Conservation (phyloP, 2,113 vertebrate genomes). For the Labeo catla region DNA sequence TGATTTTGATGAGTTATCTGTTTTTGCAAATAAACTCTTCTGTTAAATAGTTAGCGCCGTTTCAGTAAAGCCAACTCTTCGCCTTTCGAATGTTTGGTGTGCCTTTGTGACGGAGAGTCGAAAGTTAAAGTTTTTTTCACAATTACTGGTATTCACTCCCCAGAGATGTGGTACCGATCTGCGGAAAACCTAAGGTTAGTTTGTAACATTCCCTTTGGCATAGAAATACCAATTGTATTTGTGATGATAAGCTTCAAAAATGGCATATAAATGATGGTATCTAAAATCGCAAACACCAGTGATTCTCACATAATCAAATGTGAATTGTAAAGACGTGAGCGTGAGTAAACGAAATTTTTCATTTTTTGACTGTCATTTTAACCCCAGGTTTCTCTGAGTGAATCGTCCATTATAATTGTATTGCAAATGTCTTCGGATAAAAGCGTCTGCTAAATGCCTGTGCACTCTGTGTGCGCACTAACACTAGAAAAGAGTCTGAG, state of each 20-base stretch:
- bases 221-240: too few relatives aligned
- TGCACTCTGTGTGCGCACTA: neutral
- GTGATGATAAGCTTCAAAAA: neutral
- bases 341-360: neutral
- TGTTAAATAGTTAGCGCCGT: too few relatives aligned
- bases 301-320: neutral
- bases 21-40: too few relatives aligned
- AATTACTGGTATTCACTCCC: too few relatives aligned
- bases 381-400: neutral
- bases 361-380: neutral
- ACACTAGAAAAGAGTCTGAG: slow-evolving; percentile 9
- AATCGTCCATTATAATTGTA: neutral
- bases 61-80: too few relatives aligned
- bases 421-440: neutral
- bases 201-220: too few relatives aligned
- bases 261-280: neutral
- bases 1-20: too few relatives aligned
- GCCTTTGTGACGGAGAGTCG: too few relatives aligned
- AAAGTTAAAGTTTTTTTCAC: too few relatives aligned
- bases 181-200: too few relatives aligned
- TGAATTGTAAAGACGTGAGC: neutral
- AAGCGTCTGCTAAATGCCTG: neutral
- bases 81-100: too few relatives aligned
- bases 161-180: too few relatives aligned
- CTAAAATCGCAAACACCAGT: neutral